Base-by-base conservation (phyloP, 2,888 invertebrate species). In the Agrypnus murinus region DNA sequence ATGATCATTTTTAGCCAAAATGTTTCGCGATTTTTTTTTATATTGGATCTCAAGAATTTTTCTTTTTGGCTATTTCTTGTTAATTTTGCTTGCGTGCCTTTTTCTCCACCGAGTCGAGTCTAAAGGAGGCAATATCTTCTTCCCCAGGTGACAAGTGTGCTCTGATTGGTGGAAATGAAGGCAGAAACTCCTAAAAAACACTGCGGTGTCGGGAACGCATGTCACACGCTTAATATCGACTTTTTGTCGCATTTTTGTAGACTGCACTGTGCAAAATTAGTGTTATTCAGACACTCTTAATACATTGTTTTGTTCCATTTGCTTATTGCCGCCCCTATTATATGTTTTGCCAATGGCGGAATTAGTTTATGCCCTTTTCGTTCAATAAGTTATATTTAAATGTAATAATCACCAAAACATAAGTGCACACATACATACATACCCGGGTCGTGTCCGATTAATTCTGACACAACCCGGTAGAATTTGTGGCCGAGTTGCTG, bases 101-200 rank as follows among this genome's bases (percentile, higher is more conserved):
- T 75, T 75, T 79, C 77, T 77, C 77, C 81, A 81, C 81, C 78
- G 74, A 62, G 55, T 74, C 74, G 82, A 77, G 79, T 81, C 78
- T 81, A 83, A 84, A 84, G 84, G 81, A 82, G 38, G 25, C 5
- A 80, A 78, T 84, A 80, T 90, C 89, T 88, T 90, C 89, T 90
- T 89, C 88, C 89, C 88, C 89, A 92, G 93, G 93, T 91, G 93
- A 93, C 89, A 93, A 92, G 89, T 91, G 92, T 89, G 92, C 91
- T 87, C 90, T 93, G 86, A 92, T 92, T 89, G 90, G 90, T 88
- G 92, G 91, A 87, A 90, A 91, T 87, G 92, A 92, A 88, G 84
- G 84, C 83, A 84, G 84, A 78, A 79, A 78, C 79, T 80, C 78
- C 77, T 76, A 77, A 77, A 74, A 74, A 25, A 25, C 66, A 69